These are phyloP conservation scores for Pelochelys cantorii DNA, from an alignment of 2,797 vertebrate genomes.

Conservation along the genomic window DNA sequence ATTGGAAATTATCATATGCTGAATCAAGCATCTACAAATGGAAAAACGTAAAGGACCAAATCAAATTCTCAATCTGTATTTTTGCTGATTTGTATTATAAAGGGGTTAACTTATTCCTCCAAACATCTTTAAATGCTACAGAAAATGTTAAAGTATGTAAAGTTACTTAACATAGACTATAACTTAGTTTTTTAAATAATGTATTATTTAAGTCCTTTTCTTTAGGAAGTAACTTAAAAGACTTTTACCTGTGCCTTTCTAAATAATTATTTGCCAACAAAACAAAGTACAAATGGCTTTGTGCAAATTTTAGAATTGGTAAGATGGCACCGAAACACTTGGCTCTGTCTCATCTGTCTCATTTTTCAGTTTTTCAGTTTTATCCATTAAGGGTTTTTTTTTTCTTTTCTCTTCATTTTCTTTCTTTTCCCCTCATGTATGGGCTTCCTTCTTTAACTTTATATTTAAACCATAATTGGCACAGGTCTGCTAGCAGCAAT, in stretches of 20 bases:
- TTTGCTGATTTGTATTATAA: conserved; percentile 31
- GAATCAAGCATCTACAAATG: neutral
- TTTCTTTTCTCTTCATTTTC: neutral
- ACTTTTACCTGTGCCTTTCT: neutral
- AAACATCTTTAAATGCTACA: neutral
- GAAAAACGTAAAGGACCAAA: conserved; percentile 44
- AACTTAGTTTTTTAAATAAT: neutral
- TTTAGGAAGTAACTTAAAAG: too few species aligned
- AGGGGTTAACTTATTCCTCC: neutral
- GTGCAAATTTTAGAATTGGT: neutral
- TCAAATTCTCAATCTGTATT: neutral
- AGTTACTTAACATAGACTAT: neutral
- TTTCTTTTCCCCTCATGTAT: neutral
- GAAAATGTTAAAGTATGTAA: neutral
- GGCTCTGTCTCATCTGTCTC: neutral
- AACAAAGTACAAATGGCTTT: neutral
- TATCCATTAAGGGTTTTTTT: neutral
- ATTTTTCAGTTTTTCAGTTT: neutral
- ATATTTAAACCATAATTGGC: neutral
- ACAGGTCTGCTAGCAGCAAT: neutral
- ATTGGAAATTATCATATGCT: conserved; percentile 52
- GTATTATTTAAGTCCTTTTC: too few species aligned
- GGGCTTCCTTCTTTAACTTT: neutral
- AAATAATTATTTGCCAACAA: neutral
- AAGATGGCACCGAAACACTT: neutral